These are phyloP conservation scores for Dissostichus mawsoni DNA, from an alignment of 2,113 vertebrate species.

Conservation along the genomic window DNA sequence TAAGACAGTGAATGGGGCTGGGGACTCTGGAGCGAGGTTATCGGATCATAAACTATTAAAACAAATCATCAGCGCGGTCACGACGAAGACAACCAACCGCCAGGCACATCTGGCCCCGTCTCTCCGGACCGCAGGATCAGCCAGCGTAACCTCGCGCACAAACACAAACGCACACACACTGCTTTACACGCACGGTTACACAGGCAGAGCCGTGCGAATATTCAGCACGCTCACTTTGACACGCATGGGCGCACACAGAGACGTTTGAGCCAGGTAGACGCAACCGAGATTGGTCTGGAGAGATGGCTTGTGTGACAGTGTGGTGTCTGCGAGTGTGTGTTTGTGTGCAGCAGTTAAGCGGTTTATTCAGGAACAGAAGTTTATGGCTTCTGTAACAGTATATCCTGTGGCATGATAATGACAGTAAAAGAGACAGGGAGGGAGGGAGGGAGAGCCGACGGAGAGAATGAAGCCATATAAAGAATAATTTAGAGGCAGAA, in stretches of 20 bases:
- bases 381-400: constrained; percentile 54
- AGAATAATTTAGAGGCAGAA: constrained; percentile 56
- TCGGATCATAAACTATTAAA: constrained; percentile 82
- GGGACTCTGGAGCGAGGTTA: constrained; percentile 70
- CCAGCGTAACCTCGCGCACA: constrained; percentile 66
- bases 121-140: constrained; percentile 68
- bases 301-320: constrained; percentile 39
- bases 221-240: constrained; percentile 49
- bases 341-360: constrained; percentile 47
- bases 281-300: constrained; percentile 56
- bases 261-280: constrained; percentile 62
- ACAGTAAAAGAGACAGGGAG: constrained; percentile 47
- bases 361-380: constrained; percentile 67
- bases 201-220: constrained; percentile 51
- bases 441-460: constrained; percentile 21
- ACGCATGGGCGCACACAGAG: constrained; percentile 52
- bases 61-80: constrained; percentile 78
- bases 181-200: constrained; percentile 16
- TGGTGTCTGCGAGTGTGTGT: background rate
- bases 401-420: constrained; percentile 66
- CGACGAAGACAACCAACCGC: constrained; percentile 74
- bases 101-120: constrained; percentile 76
- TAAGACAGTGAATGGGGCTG: constrained; percentile 56
- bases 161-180: constrained; percentile 30
- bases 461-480: constrained; percentile 41